Base-by-base conservation (phyloP, 2,888 invertebrate genomes). In the Pollenia labialis region DNA sequence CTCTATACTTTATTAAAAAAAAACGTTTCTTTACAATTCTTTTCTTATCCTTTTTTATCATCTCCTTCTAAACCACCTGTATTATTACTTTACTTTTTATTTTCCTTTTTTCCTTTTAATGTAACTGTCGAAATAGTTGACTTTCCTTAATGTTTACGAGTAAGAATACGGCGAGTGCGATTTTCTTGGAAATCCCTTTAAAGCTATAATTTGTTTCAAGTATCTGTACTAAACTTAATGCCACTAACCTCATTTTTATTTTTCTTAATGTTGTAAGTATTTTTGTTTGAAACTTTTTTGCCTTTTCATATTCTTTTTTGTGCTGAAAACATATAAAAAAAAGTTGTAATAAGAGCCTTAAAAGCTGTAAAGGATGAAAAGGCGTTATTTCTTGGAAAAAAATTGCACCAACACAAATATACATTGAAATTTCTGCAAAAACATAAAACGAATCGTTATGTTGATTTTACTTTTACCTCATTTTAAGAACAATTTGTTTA, bases 241-340 rank as follows among this genome's bases (percentile, higher is more conserved):
- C 79, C 62, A 86, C 86, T 88, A 87, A 88, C 88, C 88, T 79
- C 81, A 81, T 82, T 87, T 87, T 62, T 54, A 52, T 50, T 46
- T 60, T 54, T 72, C 48, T 74, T 74, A 79, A 52, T 40, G 50
- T 42, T 68, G 16, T 48, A 48, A 66, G 76, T 46, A 9, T 66
- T 64, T 16, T 40, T 79, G 48, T 48, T 14, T 18, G 23, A 12
- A 68, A 77, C 10, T 44, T 52, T 16, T 71, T 48, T 48, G 40
- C 11, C 42, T 16, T 60, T 8, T 12, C 11, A 11, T 48, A n/a
- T 48, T 18, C 8, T 48, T 54, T 32, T 2, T 40, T 32, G 56
- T 68, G 54, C 50, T 6, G 3, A 50, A 50, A 66, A 50, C 52
- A 42, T 58, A 58, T 32, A 75, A 75, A 81, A 72, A n/a, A 81